phyloP scores from a whole-genome alignment of 2,113 vertebrate species.

The Oncorhynchus gorbuscha region DNA sequence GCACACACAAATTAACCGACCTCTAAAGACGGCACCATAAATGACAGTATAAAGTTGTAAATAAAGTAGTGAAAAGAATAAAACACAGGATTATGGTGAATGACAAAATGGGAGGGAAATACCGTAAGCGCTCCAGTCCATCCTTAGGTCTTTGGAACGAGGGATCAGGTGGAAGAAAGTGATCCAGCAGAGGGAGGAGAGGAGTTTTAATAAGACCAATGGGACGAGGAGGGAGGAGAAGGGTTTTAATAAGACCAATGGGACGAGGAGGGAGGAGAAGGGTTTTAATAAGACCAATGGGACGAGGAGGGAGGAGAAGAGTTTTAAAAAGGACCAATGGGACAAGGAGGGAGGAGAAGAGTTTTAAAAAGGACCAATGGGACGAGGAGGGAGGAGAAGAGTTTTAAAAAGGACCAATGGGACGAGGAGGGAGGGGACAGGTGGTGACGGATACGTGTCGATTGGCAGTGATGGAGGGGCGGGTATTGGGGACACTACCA shows the following conservation, averaged over 20 bases:
- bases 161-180: slow-evolving; percentile 44
- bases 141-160: slow-evolving; percentile 25
- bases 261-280: neutral
- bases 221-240: slow-evolving; percentile 37
- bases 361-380: neutral
- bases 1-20: neutral
- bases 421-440: slow-evolving; percentile 31
- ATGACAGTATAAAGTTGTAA: neutral
- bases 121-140: slow-evolving; percentile 64
- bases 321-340: slow-evolving; percentile 33
- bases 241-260: slow-evolving; percentile 34
- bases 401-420: too few relatives aligned
- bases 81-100: neutral
- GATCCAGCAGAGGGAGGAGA: slow-evolving; percentile 11
- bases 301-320: neutral
- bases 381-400: neutral
- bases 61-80: neutral
- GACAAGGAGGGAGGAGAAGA: neutral
- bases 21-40: neutral
- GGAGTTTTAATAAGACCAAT: slow-evolving; percentile 35
- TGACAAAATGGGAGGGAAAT: neutral
- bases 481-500: neutral
- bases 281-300: too few relatives aligned
- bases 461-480: slow-evolving; percentile 15
- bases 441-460: slow-evolving; percentile 53